These are phyloP conservation scores for Spatulosminthurus flaviceps DNA, from an alignment of 2,888 invertebrate species.

Conservation along the genomic window DNA sequence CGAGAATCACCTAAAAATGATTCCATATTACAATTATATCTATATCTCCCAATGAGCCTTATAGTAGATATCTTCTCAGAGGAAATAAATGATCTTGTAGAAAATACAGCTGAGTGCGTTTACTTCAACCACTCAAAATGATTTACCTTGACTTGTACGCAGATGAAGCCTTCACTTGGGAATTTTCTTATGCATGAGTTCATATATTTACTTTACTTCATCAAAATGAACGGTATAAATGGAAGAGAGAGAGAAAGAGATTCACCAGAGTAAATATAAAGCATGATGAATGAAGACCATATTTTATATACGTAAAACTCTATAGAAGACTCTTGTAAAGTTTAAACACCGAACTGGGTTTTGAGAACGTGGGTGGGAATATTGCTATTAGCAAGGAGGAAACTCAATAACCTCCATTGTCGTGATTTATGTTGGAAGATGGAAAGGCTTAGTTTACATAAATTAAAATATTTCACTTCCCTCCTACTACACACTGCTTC, in stretches of 20 bases:
- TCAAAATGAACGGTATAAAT: no score
- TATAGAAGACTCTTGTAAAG: background rate
- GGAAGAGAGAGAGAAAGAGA: no score
- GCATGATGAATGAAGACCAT: no score
- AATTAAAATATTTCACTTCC: background rate
- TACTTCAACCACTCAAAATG: background rate
- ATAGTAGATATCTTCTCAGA: no score
- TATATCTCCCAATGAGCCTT: no score
- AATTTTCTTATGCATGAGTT: background rate
- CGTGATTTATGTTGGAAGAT: background rate
- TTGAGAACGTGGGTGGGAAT: background rate
- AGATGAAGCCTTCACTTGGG: background rate
- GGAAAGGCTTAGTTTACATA: background rate
- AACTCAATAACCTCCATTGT: background rate
- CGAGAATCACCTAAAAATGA: no score
- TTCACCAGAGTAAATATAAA: no score
- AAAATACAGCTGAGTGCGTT: background rate
- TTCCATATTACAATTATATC: no score
- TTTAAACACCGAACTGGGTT: background rate
- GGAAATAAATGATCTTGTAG: background rate
- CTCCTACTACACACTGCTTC: no score
- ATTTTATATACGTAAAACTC: no score
- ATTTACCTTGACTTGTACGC: slow-evolving; percentile 5
- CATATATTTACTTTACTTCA: background rate
- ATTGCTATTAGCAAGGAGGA: slow-evolving; percentile 1